Evolutionary conservation across 2,888 invertebrate species (phyloP), one percentile per base, ranked within the genome.

Genomic region (Drosophila koepferae): DNA sequence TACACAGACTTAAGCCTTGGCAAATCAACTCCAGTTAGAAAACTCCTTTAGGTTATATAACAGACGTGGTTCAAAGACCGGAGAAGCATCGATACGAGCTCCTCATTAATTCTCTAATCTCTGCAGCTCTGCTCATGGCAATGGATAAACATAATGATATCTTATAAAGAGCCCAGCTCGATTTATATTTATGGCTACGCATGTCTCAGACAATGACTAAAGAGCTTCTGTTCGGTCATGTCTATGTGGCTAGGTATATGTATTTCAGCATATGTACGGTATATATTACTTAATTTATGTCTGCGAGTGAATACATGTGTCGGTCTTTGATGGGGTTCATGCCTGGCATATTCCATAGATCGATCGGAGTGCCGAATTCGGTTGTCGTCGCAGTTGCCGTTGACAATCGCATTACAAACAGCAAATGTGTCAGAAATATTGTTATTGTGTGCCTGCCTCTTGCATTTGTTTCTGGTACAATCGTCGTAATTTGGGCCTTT

Each of bases 401-500:
- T 78, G 82, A 85, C 80, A 85, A 87, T 88, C 83, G 81, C 74
- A 77, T 86, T 86, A 86, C 77, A 80, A 81, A 85, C 79, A 74
- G 78, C 83, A 83, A 86, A 86, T 86, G 89, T 86, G 89, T 86
- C 84, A 86, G 82, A 86, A 86, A 83, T 89, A 80, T 82, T 82
- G 87, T 86, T 77, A 71, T 75, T 72, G 78, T 74, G 85, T 63
- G 77, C 74, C 72, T 63, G 77, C 76, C 72, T 86, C 73, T 83
- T 80, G 74, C 67, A 81, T 86, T 77, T 86, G 77, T 76, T 86
- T 80, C 72, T 85, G 88, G 84, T 89, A 89, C 89, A 87, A 82
- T 87, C 81, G 77, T 84, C 87, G 86, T 87, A 87, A 87, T 89
- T 86, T 89, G 90, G 87, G 80, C 77, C 88, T 89, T 87, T 85